These are phyloP conservation scores for Aramus guarauna DNA, from an alignment of 2,113 vertebrate species.

Conservation along the genomic window DNA sequence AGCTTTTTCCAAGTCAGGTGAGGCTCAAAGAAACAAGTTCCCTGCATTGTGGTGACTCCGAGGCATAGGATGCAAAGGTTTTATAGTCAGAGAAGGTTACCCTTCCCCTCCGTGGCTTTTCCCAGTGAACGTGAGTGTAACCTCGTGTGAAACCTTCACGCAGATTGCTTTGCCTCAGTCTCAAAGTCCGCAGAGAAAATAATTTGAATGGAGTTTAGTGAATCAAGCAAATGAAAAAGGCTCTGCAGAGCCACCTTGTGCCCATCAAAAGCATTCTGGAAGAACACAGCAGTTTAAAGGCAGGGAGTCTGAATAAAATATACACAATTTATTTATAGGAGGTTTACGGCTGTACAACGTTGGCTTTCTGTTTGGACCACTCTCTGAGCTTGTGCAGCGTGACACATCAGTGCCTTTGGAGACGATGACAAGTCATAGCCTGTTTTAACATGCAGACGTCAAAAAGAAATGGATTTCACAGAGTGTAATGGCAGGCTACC, in stretches of 20 bases:
- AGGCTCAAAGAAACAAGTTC: neutral
- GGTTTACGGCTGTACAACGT: conserved; percentile 52
- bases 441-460: neutral
- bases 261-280: neutral
- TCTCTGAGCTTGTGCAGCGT: neutral
- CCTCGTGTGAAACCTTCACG: neutral
- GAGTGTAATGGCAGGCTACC: neutral
- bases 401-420: neutral
- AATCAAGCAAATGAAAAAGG: neutral
- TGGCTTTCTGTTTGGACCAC: conserved; percentile 32
- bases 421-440: neutral
- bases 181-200: neutral
- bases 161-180: neutral
- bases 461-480: neutral
- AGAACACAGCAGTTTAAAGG: neutral
- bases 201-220: neutral
- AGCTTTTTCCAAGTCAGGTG: neutral
- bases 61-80: neutral
- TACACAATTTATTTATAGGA: conserved; percentile 58
- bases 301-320: conserved; percentile 25
- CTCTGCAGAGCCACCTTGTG: conserved; percentile 29
- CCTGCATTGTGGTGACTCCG: neutral
- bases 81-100: neutral
- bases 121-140: neutral
- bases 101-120: neutral